phyloP scores from a whole-genome alignment of 2,888 invertebrate genomes.

The Mongoloraphidia duomilia region DNA sequence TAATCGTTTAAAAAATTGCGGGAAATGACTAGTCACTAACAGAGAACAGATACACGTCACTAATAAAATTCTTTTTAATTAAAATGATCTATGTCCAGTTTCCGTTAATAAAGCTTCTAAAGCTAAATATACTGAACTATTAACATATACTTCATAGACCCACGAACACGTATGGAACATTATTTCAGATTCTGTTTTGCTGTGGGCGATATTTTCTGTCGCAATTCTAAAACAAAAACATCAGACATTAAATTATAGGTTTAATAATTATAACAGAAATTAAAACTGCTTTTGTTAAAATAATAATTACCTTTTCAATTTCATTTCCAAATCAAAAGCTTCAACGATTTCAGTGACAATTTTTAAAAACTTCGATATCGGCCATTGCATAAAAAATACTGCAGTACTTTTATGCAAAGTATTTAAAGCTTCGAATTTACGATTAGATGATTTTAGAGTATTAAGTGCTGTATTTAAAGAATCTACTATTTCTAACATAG shows the following conservation, averaged over 20 bases:
- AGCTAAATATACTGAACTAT: slow-evolving; percentile 20
- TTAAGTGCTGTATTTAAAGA: slow-evolving; percentile 17
- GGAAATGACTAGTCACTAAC: no score
- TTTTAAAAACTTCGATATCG: slow-evolving; percentile 18
- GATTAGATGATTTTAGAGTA: slow-evolving; percentile 18
- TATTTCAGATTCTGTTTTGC: slow-evolving; percentile 24
- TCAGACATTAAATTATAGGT: not conserved
- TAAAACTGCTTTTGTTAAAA: not conserved
- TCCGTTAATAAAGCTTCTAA: slow-evolving; percentile 27
- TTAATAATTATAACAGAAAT: not conserved
- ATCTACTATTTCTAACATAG: slow-evolving; percentile 20
- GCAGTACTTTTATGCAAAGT: slow-evolving; percentile 22
- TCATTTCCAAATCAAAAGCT: slow-evolving; percentile 29
- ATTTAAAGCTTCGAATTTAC: slow-evolving; percentile 23
- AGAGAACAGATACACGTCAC: not conserved
- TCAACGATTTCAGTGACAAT: slow-evolving; percentile 19
- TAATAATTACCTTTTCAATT: slow-evolving; percentile 20
- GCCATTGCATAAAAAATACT: slow-evolving; percentile 26
- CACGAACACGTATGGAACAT: slow-evolving; percentile 33
- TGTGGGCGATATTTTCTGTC: slow-evolving; percentile 31
- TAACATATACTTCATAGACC: slow-evolving; percentile 32
- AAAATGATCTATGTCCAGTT: slow-evolving; percentile 24
- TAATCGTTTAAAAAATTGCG: not conserved
- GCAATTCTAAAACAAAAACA: slow-evolving; percentile 17
- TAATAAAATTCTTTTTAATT: not conserved